Evolutionary conservation across 2,113 vertebrate species (phyloP).

Genomic region (Nansenia antarctica): DNA sequence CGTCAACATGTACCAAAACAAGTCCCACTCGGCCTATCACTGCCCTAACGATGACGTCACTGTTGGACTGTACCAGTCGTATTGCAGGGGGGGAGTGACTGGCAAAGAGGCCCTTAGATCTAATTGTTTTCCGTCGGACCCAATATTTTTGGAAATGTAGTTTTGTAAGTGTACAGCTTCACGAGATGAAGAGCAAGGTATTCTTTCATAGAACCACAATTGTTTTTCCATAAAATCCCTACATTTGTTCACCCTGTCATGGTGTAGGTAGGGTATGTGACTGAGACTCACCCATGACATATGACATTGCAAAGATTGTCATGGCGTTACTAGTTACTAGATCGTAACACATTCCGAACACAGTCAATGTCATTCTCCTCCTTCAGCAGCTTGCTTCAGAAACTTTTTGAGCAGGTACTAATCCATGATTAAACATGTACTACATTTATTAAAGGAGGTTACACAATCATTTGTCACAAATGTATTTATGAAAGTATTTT

Average conservation of each 20-base stretch:
- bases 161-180: background rate
- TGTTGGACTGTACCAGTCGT: constrained; percentile 26
- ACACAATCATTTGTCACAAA: too few species aligned
- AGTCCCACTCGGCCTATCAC: constrained; percentile 2
- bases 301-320: too few species aligned
- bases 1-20: constrained; percentile 24
- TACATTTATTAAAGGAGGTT: too few species aligned
- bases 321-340: too few species aligned
- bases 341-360: too few species aligned
- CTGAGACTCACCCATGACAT: too few species aligned
- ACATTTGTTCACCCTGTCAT: background rate
- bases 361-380: too few species aligned
- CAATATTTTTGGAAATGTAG: background rate
- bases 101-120: background rate
- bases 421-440: too few species aligned
- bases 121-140: too few species aligned
- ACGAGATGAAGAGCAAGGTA: background rate
- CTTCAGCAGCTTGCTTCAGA: too few species aligned
- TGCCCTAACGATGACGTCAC: constrained; percentile 17
- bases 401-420: too few species aligned
- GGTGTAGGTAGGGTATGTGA: background rate
- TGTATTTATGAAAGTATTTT: too few species aligned
- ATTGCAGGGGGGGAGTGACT: background rate
- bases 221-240: background rate
- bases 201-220: background rate